phyloP scores from a whole-genome alignment of 2,113 vertebrate species.

The Pionites leucogaster region DNA sequence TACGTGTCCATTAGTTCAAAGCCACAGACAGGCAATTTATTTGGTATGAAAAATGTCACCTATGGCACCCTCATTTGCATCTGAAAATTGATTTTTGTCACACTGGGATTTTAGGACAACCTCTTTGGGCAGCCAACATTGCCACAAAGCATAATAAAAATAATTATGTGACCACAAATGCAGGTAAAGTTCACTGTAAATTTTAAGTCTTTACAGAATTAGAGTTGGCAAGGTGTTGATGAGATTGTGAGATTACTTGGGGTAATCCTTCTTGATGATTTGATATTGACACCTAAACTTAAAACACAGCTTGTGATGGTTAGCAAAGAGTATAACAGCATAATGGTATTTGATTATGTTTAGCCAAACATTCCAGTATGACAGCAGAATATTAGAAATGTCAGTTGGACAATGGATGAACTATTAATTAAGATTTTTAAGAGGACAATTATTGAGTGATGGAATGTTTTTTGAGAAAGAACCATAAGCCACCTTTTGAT shows the following conservation, averaged over 20 bases:
- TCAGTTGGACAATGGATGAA: background rate
- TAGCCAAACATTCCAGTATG: background rate
- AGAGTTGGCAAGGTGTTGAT: conserved; percentile 52
- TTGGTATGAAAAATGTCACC: conserved; percentile 72
- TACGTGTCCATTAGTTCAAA: conserved; percentile 76
- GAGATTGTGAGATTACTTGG: conserved; percentile 33
- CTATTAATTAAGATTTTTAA: conserved; percentile 5
- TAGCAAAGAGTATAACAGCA: background rate
- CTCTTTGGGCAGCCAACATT: conserved; percentile 62
- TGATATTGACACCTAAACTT: conserved; percentile 66
- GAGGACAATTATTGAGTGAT: background rate
- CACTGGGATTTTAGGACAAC: conserved; percentile 73
- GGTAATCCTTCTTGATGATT: conserved; percentile 67
- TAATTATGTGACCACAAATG: conserved; percentile 65
- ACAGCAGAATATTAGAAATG: background rate
- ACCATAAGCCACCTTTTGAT: background rate
- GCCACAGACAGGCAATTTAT: conserved; percentile 75
- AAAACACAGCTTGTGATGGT: conserved; percentile 21
- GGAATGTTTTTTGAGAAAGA: background rate
- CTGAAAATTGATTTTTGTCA: conserved; percentile 80
- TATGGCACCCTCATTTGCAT: conserved; percentile 74
- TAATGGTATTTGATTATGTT: background rate
- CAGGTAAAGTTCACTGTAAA: conserved; percentile 56
- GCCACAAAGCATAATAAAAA: conserved; percentile 72
- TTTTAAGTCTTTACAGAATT: conserved; percentile 39